Conservation (phyloP, 2,797 vertebrate species). For the Protosalanx chinensis region DNA sequence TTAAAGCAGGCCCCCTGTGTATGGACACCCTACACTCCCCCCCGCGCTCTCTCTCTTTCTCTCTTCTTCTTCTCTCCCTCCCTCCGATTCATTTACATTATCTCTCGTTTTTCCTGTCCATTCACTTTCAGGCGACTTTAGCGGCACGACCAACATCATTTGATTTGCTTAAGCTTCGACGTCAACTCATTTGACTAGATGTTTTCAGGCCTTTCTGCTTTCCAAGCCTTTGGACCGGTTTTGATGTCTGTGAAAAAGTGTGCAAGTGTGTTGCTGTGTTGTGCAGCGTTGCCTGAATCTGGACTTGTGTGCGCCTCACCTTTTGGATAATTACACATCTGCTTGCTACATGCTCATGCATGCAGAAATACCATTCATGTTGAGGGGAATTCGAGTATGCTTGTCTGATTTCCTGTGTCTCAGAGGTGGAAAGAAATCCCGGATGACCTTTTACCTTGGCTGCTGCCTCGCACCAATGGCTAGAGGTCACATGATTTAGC, state of each 20-base stretch:
- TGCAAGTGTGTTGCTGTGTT: neutral
- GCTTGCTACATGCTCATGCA: neutral
- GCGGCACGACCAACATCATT: too few species aligned
- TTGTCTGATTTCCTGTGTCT: neutral
- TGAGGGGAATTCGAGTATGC: neutral
- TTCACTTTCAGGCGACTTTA: too few species aligned
- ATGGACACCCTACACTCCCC: conserved; percentile 38
- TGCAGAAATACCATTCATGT: conserved; percentile 1
- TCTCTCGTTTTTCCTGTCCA: neutral
- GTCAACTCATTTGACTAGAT: too few species aligned
- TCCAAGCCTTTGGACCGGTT: too few species aligned
- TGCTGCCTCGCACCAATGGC: neutral
- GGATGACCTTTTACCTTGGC: neutral
- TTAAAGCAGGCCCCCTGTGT: conserved; percentile 36
- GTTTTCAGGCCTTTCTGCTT: too few species aligned
- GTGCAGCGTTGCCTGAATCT: too few species aligned
- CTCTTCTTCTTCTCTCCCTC: neutral
- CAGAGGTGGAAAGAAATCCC: neutral
- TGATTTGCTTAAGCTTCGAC: too few species aligned
- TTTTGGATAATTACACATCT: neutral
- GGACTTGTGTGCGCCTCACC: neutral
- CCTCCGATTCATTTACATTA: neutral
- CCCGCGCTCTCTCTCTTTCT: neutral
- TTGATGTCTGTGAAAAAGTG: neutral
- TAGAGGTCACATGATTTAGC: neutral